Evolutionary conservation across 2,888 invertebrate genomes (phyloP).

Genomic region (Mythimna ferrago): DNA sequence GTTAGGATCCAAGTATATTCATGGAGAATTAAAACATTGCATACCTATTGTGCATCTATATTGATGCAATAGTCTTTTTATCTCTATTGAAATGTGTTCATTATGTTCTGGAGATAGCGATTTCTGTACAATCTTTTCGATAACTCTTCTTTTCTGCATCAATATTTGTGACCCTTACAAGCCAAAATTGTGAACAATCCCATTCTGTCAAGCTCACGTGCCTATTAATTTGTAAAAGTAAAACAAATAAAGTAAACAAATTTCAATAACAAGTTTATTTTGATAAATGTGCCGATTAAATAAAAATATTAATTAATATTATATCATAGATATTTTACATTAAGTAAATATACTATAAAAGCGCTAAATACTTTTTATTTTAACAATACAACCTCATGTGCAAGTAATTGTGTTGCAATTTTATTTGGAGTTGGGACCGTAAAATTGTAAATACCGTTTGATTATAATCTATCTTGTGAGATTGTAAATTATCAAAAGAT

Average conservation of each 20-base stretch:
- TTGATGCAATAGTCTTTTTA: too few relatives aligned
- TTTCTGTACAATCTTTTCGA: too few relatives aligned
- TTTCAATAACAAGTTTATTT: constrained; percentile 88
- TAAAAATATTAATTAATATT: constrained; percentile 75
- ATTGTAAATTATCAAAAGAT: too few relatives aligned
- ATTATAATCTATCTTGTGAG: too few relatives aligned
- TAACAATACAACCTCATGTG: constrained; percentile 56
- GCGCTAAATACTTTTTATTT: constrained; percentile 73
- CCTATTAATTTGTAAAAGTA: constrained; percentile 35
- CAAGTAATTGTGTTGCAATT: constrained; percentile 43
- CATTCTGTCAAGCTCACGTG: constrained; percentile 17
- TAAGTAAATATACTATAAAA: constrained; percentile 75
- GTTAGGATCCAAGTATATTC: too few relatives aligned
- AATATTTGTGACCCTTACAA: background rate
- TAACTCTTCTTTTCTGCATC: too few relatives aligned
- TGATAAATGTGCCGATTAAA: constrained; percentile 84
- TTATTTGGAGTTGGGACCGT: background rate
- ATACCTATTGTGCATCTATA: too few relatives aligned
- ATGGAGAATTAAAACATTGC: too few relatives aligned
- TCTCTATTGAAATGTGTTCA: too few relatives aligned
- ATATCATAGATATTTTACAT: constrained; percentile 76
- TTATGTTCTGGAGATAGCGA: too few relatives aligned
- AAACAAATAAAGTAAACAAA: constrained; percentile 81
- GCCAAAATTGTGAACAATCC: background rate
- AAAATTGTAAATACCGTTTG: background rate